Conservation (phyloP, 2,888 invertebrate genomes). For the Autographa gamma region DNA sequence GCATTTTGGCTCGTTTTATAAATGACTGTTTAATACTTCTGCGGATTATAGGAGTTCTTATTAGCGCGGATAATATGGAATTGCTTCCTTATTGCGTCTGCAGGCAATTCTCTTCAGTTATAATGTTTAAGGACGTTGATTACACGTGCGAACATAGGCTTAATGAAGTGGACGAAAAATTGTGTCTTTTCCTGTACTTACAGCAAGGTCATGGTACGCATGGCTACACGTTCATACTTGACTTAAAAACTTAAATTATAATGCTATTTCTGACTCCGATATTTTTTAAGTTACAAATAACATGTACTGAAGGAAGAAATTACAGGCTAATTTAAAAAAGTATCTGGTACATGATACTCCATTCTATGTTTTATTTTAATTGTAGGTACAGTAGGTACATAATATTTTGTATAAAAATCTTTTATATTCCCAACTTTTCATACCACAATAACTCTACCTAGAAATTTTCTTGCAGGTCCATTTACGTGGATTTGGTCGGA, state of each 20-base stretch:
- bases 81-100: neutral
- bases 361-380: too few species aligned
- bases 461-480: constrained; percentile 70
- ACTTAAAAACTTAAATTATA: too few species aligned
- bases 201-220: neutral
- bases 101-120: constrained; percentile 2
- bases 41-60: neutral
- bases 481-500: constrained; percentile 79
- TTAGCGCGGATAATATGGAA: neutral
- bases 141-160: neutral
- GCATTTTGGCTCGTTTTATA: too few species aligned
- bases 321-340: too few species aligned
- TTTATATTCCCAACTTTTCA: too few species aligned
- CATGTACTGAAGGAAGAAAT: too few species aligned
- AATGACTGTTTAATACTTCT: neutral
- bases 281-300: too few species aligned
- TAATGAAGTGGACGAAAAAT: neutral
- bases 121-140: neutral
- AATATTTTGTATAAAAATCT: too few species aligned
- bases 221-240: too few species aligned
- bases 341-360: too few species aligned
- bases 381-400: too few species aligned
- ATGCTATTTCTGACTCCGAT: too few species aligned
- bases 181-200: neutral
- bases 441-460: neutral